Evolutionary conservation across 2,797 vertebrate species (phyloP).

Genomic region (Moxostoma hubbsi): DNA sequence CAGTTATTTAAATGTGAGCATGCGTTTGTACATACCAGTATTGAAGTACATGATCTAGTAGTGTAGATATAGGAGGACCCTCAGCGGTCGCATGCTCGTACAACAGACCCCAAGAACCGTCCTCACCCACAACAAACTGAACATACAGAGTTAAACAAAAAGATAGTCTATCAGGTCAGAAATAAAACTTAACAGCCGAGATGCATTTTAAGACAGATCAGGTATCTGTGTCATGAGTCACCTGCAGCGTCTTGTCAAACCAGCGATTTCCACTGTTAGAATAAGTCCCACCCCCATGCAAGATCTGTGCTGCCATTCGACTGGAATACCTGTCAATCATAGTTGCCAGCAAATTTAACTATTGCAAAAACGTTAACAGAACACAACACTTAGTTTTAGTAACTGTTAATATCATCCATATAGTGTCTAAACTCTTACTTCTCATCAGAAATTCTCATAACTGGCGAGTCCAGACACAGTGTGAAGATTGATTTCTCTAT

Average conservation of each 20-base stretch:
- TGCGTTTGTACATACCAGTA: constrained; percentile 73
- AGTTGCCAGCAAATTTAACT: neutral
- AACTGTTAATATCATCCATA: neutral
- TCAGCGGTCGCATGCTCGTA: constrained; percentile 84
- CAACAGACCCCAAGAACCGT: constrained; percentile 84
- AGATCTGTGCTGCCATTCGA: constrained; percentile 84
- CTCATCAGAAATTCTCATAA: constrained; percentile 84
- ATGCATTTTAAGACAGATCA: too few relatives aligned
- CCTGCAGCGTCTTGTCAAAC: constrained; percentile 88
- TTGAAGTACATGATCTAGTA: constrained; percentile 80
- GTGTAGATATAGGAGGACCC: constrained; percentile 78
- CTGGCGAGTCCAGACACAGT: constrained; percentile 83
- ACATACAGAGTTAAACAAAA: neutral
- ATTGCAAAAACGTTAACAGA: too few relatives aligned
- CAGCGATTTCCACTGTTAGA: constrained; percentile 89
- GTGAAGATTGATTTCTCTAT: constrained; percentile 84
- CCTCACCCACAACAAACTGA: constrained; percentile 82
- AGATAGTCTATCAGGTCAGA: neutral
- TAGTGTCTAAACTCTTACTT: constrained; percentile 66
- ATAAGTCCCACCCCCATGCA: constrained; percentile 85
- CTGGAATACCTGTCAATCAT: constrained; percentile 79
- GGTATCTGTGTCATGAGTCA: constrained; percentile 48
- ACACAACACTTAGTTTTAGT: neutral
- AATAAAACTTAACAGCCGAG: neutral
- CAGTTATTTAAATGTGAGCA: neutral